Conservation (phyloP, 2,888 invertebrate species). For the Temnothorax ravouxi region DNA sequence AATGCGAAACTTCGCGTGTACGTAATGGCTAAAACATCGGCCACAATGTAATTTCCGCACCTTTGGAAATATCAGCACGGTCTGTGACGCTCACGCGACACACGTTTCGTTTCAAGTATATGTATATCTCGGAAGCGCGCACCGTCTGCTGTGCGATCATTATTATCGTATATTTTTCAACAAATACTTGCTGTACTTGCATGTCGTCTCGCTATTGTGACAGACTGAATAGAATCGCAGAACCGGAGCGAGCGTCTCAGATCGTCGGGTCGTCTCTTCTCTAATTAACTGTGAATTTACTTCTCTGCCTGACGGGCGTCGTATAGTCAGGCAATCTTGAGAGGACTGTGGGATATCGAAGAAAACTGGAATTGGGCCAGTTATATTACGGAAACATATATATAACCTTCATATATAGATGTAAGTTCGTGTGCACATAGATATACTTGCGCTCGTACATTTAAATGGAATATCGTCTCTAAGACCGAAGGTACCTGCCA, state of each 20-base stretch:
- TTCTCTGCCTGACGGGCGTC: constrained; percentile 38
- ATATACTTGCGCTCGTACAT: constrained; percentile 75
- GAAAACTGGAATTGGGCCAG: constrained; percentile 79
- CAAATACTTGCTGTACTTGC: not conserved
- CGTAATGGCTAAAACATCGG: constrained; percentile 40
- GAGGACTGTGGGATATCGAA: constrained; percentile 48
- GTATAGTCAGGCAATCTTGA: constrained; percentile 23
- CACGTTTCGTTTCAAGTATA: constrained; percentile 12
- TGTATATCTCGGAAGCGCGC: constrained; percentile 8
- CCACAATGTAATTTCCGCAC: constrained; percentile 49
- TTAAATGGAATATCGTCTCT: constrained; percentile 80
- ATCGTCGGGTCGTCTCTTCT: constrained; percentile 74
- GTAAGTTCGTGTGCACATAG: constrained; percentile 64
- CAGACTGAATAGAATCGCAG: constrained; percentile 74
- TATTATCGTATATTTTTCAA: constrained; percentile 4
- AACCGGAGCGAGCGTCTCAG: constrained; percentile 69
- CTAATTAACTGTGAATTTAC: constrained; percentile 78
- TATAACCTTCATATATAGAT: constrained; percentile 21
- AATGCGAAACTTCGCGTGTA: constrained; percentile 42
- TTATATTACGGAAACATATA: constrained; percentile 63
- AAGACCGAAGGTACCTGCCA: constrained; percentile 67
- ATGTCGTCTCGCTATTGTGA: constrained; percentile 14
- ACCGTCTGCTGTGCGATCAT: not conserved
- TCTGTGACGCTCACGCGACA: constrained; percentile 31
- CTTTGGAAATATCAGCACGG: constrained; percentile 37